Conservation (phyloP, 2,113 vertebrate species). For the Tiliqua scincoides region DNA sequence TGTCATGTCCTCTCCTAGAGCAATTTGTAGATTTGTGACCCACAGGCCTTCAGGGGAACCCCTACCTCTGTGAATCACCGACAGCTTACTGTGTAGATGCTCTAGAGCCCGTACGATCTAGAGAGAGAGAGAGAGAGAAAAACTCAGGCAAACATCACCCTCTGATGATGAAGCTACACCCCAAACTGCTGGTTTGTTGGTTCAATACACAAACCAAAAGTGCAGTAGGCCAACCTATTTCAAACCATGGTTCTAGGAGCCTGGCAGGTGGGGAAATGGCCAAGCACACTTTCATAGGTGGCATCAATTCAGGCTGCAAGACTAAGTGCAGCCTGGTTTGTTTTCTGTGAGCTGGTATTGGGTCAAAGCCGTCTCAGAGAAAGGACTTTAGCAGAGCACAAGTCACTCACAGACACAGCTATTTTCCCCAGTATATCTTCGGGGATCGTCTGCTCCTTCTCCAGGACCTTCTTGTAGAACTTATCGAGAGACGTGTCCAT, state of each 20-base stretch:
- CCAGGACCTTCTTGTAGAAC: constrained; percentile 84
- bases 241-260: not conserved
- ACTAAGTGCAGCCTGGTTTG: too few species aligned
- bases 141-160: too few species aligned
- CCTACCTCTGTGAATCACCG: constrained; percentile 83
- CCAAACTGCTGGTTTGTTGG: too few species aligned
- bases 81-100: constrained; percentile 84
- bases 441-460: constrained; percentile 80
- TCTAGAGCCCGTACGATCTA: constrained; percentile 83
- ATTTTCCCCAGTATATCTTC: constrained; percentile 84
- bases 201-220: too few species aligned
- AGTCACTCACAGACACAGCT: constrained; percentile 79
- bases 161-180: too few species aligned
- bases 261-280: too few species aligned
- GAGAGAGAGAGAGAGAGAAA: constrained; percentile 1
- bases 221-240: not conserved
- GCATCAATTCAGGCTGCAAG: too few species aligned
- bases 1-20: not conserved
- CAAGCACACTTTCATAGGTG: too few species aligned
- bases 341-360: too few species aligned
- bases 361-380: not conserved
- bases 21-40: not conserved
- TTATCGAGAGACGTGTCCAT: constrained; percentile 85
- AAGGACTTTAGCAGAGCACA: not conserved
- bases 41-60: not conserved